Base-by-base conservation (phyloP, 2,113 vertebrate species). In the Stigmatopora argus region DNA sequence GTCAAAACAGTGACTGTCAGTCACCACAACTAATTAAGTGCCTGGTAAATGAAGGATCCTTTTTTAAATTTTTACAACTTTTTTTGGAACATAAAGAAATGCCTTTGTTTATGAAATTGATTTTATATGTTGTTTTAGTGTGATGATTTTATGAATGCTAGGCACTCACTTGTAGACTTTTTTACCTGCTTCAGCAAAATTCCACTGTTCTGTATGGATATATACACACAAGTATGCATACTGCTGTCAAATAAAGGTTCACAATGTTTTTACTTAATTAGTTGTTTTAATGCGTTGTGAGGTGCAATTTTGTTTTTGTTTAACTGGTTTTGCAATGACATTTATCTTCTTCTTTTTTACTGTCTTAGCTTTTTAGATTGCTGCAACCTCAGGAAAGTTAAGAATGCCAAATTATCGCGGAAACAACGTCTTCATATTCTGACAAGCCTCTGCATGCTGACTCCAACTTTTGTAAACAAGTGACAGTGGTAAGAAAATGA, bases 41-140 rank as follows among this genome's bases (percentile, higher is more conserved):
- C 96, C 96, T 96, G 91, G 90, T 90, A 89, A 93, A 95, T 94
- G 95, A 97, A 96, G 95, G 94, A 95, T 92, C 85, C 75, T 82
- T 61, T 31, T 66, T 75, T 78, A 75, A 74, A 51, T 41, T 88
- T 81, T 85, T 89, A 85, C 83, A 73, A 81, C 53, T 49, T 62
- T 67, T 65, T 66, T 84, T 87, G 78, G 83, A 87, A 78, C 67
- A 69, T 71, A 88, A 89, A 87, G 76, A 79, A 83, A 86, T 86
- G 77, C 78, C 83, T 91, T 81, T 89, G 80, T 89, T 85, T 72
- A 86, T 86, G 66, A 83, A 73, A 74, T 75, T 72, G 70, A 88
- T 90, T 88, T 83, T 86, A 75, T 89, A 80, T 65, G 9, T 83
- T 79, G 69, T 84, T 85, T 88, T 78, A 81, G 77, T 87, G 66